Conservation (phyloP, 2,113 vertebrate genomes). For the Etheostoma cragini region DNA sequence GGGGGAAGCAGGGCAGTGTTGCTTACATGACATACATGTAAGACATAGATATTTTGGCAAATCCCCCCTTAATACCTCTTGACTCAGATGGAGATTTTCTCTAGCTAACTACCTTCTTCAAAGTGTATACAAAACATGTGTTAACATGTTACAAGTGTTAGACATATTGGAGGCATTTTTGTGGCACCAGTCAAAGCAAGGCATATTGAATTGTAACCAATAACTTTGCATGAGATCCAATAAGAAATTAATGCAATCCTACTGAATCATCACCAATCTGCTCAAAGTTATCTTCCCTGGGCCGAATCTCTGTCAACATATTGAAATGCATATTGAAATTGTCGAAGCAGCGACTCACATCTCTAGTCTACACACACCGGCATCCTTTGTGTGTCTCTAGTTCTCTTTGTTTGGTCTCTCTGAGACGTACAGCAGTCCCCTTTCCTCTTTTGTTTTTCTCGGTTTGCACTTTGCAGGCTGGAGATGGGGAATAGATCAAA, state of each 20-base stretch:
- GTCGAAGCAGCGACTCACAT: slow-evolving; percentile 38
- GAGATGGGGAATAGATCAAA: slow-evolving; percentile 85
- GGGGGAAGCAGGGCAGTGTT: slow-evolving; percentile 17
- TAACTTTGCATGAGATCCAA: slow-evolving; percentile 23
- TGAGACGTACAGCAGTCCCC: slow-evolving; percentile 75
- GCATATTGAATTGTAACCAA: slow-evolving; percentile 14
- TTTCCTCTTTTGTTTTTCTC: slow-evolving; percentile 81
- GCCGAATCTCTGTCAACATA: slow-evolving; percentile 27
- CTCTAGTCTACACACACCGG: slow-evolving; percentile 38
- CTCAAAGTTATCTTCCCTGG: slow-evolving; percentile 11
- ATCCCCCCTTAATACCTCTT: slow-evolving; percentile 18
- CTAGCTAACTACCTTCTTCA: neutral
- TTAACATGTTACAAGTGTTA: neutral
- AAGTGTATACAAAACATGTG: neutral
- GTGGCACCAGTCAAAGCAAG: neutral
- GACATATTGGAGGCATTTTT: neutral
- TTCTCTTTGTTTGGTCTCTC: slow-evolving; percentile 78
- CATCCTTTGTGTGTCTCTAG: slow-evolving; percentile 52
- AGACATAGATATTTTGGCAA: slow-evolving; percentile 42
- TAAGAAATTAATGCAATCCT: slow-evolving; percentile 17
- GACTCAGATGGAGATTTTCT: neutral
- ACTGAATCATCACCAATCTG: slow-evolving; percentile 23
- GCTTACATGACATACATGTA: slow-evolving; percentile 40
- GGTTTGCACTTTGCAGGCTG: slow-evolving; percentile 78
- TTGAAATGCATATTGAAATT: slow-evolving; percentile 59